phyloP scores from a whole-genome alignment of 2,113 vertebrate species.

The Cyprinodon tularosa region DNA sequence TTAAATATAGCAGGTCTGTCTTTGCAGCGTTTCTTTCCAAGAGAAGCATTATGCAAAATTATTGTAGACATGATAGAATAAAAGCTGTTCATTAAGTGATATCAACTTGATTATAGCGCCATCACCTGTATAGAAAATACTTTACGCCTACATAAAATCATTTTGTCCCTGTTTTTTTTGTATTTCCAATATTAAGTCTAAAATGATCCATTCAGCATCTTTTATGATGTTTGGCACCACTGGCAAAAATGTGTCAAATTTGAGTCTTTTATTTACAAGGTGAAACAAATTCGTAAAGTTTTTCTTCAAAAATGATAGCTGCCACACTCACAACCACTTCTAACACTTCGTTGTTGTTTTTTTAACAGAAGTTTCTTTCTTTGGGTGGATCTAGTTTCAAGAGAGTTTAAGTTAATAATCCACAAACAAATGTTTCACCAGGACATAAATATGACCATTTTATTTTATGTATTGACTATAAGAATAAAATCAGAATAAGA shows the following conservation, averaged over 20 bases:
- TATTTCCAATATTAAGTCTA: background rate
- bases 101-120: slow-evolving; percentile 34
- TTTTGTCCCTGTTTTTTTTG: background rate
- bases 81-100: background rate
- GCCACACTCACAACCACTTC: too few relatives aligned
- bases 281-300: background rate
- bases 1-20: background rate
- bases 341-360: too few relatives aligned
- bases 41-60: background rate
- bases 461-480: too few relatives aligned
- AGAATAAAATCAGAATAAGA: too few relatives aligned
- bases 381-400: too few relatives aligned
- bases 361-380: too few relatives aligned
- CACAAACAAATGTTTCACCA: too few relatives aligned
- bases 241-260: background rate
- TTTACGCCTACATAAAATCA: background rate
- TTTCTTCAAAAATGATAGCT: too few relatives aligned
- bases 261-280: background rate
- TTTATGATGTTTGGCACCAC: background rate
- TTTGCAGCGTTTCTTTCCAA: background rate
- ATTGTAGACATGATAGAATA: background rate
- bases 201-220: background rate
- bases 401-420: too few relatives aligned
- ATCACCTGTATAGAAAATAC: slow-evolving; percentile 31
- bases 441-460: too few relatives aligned